Percentiles rank a stretch among this genome's conserved stretches.
These are phyloP conservation scores for Noctua janthina DNA, from an alignment of 2,888 invertebrate species.

Conservation along the genomic window DNA sequence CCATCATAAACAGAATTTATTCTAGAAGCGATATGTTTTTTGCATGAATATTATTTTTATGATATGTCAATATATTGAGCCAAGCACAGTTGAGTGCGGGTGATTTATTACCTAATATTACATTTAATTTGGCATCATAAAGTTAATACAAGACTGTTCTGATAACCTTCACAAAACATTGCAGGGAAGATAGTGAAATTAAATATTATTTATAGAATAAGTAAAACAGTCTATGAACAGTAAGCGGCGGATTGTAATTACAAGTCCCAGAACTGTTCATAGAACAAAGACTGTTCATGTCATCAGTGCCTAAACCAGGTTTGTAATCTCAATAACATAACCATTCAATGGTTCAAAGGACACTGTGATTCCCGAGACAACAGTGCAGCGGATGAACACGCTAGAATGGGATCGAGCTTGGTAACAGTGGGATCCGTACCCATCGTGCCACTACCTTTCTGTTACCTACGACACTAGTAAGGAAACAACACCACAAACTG, in stretches of 20 bases:
- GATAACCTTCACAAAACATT: slow-evolving; percentile 5
- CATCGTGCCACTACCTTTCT: too few species aligned
- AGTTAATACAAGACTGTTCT: background rate
- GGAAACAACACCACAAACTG: too few species aligned
- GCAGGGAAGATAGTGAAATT: background rate
- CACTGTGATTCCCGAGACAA: background rate
- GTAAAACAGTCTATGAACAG: background rate
- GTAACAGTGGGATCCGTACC: background rate
- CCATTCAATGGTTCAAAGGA: background rate
- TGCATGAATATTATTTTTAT: background rate
- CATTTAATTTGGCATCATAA: background rate
- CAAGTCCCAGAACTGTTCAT: background rate
- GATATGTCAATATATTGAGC: background rate
- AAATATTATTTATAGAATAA: background rate
- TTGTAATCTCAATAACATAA: background rate
- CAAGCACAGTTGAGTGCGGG: background rate
- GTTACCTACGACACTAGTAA: too few species aligned
- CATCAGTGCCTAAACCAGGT: background rate
- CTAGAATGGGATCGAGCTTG: background rate
- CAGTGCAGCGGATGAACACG: background rate
- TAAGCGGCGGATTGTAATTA: background rate
- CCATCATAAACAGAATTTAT: background rate
- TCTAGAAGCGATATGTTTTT: background rate
- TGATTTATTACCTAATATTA: background rate
- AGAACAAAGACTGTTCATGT: background rate